Percentiles rank a stretch among this genome's conserved stretches.
phyloP scores from a whole-genome alignment of 1,140 invertebrate genomes.

The Sitobion miscanthi region DNA sequence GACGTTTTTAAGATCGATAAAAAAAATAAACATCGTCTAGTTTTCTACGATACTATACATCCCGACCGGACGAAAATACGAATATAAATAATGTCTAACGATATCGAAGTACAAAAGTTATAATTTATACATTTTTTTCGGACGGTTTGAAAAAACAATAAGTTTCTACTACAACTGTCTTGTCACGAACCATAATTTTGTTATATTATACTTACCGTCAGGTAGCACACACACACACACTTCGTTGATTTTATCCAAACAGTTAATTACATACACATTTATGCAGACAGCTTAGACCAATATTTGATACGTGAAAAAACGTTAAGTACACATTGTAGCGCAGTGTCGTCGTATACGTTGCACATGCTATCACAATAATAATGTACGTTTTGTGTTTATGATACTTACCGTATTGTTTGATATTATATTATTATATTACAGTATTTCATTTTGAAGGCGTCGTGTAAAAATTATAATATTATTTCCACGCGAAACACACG shows the following conservation, averaged over 20 bases:
- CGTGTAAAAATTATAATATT: background rate
- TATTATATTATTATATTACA: background rate
- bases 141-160: background rate
- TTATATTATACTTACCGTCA: background rate
- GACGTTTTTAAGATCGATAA: too few relatives aligned
- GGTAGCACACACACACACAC: background rate
- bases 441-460: background rate
- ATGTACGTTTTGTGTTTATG: background rate
- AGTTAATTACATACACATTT: background rate
- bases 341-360: background rate
- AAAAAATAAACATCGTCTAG: background rate
- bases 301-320: constrained; percentile 9
- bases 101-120: background rate
- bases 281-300: background rate
- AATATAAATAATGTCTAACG: background rate
- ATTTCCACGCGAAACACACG: background rate
- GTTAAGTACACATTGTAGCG: background rate
- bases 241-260: background rate
- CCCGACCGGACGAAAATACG: background rate
- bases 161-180: background rate
- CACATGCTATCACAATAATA: background rate
- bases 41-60: background rate
- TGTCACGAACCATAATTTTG: background rate
- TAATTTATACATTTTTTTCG: background rate
- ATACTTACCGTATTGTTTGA: background rate